phyloP scores from a whole-genome alignment of 92 coral and sea anemone species.

The Siderastrea siderea region DNA sequence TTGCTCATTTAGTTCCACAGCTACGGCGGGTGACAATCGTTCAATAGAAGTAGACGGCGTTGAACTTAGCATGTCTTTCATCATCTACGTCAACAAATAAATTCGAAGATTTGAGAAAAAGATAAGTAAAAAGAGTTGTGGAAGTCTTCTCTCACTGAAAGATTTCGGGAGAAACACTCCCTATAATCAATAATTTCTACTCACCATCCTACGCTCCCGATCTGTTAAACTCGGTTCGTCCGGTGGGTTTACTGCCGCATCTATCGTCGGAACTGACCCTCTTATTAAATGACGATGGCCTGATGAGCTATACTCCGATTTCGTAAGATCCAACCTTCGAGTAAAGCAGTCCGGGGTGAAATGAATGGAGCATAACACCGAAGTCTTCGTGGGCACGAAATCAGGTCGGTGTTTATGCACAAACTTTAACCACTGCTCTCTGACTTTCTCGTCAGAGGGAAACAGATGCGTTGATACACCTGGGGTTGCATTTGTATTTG shows the following conservation, averaged over 20 bases:
- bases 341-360: constrained; percentile 23
- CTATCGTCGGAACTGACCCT: constrained; percentile 53
- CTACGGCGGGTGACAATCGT: not conserved
- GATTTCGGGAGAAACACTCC: not conserved
- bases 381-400: constrained; percentile 24
- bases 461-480: constrained; percentile 29
- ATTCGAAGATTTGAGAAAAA: not conserved
- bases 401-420: constrained; percentile 25
- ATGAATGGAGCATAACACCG: constrained; percentile 37
- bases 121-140: not conserved
- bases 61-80: not conserved
- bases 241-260: constrained; percentile 6
- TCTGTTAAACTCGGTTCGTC: not conserved
- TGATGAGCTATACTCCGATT: not conserved
- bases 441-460: constrained; percentile 1
- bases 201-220: constrained; percentile 48
- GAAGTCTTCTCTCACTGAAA: not conserved
- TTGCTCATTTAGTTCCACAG: not conserved
- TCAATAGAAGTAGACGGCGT: not conserved
- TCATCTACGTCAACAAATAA: not conserved
- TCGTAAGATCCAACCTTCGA: not conserved
- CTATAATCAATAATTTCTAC: not conserved
- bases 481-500: constrained; percentile 17
- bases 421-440: constrained; percentile 43
- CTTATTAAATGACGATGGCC: not conserved